Base-by-base conservation (phyloP, 2,113 vertebrate species). In the Asarcornis scutulata region DNA sequence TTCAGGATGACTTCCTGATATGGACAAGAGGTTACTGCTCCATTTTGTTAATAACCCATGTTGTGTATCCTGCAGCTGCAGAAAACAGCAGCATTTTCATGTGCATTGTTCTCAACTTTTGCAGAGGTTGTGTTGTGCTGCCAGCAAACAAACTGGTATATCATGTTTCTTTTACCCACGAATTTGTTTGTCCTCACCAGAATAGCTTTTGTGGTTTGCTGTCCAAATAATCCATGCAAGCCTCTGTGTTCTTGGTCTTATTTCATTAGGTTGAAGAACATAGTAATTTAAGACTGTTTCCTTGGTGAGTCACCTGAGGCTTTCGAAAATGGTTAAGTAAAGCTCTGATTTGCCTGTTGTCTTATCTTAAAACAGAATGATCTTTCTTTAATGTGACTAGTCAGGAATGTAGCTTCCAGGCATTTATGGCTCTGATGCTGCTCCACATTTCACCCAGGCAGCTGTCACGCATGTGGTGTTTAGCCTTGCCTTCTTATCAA, bases 231-330 rank as follows among this genome's bases (percentile, higher is more conserved):
- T 64, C 66, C 11, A 4, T 69, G 40, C 71, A 18, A 91, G 73
- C 56, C 78, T 78, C 53, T 85, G 9, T 85, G 71, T 89, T 92
- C 77, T 74, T 11, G 11, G 68, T 44, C 82, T 77, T 52, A 46
- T 73, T 66, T 96, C 71, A 52, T 93, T 68, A 94, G 60, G 59
- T 64, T 42, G 31, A 92, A 53, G 82, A 69, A 77, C 4, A 7
- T 55, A 26, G 81, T 94, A 82, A 96, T 96, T 94, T 87, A 56
- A 93, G 86, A 87, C 76, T 68, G 88, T 94, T 96, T 91, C 89
- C 88, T 90, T 95, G 88, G 84, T 93, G 95, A 96, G 94, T 85
- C 91, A 96, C 95, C 93, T 69, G 91, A 76, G 88, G 81, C 81
- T 89, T 83, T 87, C 25, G 93, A 46, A 86, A 96, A 34, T 13